Conservation (phyloP, 1,140 invertebrate species). For the Asobara japonica region DNA sequence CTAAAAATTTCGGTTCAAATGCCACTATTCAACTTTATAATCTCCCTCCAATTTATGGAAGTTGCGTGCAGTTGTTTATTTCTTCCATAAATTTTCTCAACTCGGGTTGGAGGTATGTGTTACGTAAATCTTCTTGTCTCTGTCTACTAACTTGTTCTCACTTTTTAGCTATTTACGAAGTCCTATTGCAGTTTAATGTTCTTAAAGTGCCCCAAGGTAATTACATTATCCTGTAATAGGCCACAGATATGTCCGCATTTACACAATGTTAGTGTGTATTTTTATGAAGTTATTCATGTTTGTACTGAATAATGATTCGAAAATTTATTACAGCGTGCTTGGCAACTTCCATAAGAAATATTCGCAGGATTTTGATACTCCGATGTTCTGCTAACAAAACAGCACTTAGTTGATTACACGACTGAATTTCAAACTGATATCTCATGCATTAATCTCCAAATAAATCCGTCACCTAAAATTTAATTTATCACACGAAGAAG, state of each 20-base stretch:
- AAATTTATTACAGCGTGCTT: background rate
- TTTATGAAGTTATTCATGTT: background rate
- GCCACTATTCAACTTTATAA: background rate
- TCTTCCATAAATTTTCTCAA: background rate
- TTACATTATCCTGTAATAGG: background rate
- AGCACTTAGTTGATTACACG: too few relatives aligned
- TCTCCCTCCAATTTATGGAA: background rate
- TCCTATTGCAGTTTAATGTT: constrained; percentile 20
- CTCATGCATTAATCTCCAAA: too few relatives aligned
- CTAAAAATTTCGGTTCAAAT: background rate
- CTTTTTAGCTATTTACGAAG: constrained; percentile 10
- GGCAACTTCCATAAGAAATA: too few relatives aligned
- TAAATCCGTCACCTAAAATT: too few relatives aligned
- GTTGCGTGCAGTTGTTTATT: background rate
- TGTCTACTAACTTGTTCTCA: background rate
- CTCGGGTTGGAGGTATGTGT: background rate
- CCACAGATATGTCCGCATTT: background rate
- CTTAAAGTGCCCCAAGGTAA: background rate
- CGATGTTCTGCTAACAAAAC: too few relatives aligned
- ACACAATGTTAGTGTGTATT: background rate
- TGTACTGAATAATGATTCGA: background rate
- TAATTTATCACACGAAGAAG: background rate
- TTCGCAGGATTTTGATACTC: too few relatives aligned
- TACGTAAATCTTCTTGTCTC: background rate
- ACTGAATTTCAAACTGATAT: too few relatives aligned